These are phyloP conservation scores for Setophaga kirtlandii DNA, from an alignment of 2,113 vertebrate species.

Conservation along the genomic window DNA sequence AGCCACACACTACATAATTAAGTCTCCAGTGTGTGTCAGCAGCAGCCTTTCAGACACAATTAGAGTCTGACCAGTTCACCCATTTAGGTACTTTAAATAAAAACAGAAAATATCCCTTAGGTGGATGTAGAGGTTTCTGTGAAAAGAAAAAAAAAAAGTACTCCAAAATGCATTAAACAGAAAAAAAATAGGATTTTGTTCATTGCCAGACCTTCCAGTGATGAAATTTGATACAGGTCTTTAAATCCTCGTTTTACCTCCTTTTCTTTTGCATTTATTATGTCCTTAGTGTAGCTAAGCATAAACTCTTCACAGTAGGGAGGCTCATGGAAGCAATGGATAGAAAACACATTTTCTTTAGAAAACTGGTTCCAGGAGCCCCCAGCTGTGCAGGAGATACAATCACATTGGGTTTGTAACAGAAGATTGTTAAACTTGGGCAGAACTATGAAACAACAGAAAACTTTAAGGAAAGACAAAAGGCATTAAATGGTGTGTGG, in stretches of 20 bases:
- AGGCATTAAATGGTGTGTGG: not conserved
- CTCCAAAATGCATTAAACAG: not conserved
- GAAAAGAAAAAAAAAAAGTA: not conserved
- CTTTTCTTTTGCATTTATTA: conserved; percentile 26
- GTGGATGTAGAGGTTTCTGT: not conserved
- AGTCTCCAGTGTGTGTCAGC: conserved; percentile 48
- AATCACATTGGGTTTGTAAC: not conserved
- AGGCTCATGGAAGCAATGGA: conserved; percentile 16
- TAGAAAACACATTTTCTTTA: conserved; percentile 54
- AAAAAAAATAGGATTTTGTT: not conserved
- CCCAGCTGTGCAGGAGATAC: conserved; percentile 53
- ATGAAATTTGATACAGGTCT: not conserved
- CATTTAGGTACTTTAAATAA: not conserved
- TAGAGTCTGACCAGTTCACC: conserved; percentile 48
- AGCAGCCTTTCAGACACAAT: conserved; percentile 32
- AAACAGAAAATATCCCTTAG: not conserved
- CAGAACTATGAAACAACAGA: not conserved
- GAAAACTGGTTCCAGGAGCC: conserved; percentile 20
- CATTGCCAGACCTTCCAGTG: not conserved
- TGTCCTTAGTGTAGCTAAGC: conserved; percentile 38
- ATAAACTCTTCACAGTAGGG: conserved; percentile 49
- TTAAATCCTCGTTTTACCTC: conserved; percentile 1
- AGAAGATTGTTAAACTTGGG: not conserved
- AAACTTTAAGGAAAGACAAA: not conserved
- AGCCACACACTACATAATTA: conserved; percentile 44